Evolutionary conservation across 1,140 invertebrate species (phyloP).

Genomic region (Euglossa dilemma): DNA sequence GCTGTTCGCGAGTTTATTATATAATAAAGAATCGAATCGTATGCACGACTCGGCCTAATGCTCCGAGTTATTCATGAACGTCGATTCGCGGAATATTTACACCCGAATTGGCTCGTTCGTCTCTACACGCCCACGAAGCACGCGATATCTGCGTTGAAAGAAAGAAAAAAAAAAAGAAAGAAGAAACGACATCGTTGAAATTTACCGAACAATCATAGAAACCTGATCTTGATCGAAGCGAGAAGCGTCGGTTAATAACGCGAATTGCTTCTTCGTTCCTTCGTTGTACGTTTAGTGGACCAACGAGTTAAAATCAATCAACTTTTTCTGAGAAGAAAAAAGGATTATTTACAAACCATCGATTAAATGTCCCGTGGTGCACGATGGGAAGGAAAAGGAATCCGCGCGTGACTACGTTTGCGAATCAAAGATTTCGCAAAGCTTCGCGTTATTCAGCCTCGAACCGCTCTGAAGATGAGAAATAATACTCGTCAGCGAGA

Average conservation of each 20-base stretch:
- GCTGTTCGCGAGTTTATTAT: constrained; percentile 7
- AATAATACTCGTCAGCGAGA: too few species aligned
- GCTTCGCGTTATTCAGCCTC: too few species aligned
- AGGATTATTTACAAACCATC: too few species aligned
- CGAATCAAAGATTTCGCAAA: too few species aligned
- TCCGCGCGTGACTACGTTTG: too few species aligned
- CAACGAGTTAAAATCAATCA: too few species aligned
- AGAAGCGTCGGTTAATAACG: neutral
- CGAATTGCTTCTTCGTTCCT: neutral
- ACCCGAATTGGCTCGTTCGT: neutral
- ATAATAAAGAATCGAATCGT: constrained; percentile 20
- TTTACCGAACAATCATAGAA: neutral
- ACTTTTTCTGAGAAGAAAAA: too few species aligned
- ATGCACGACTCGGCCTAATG: neutral
- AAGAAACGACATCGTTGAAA: neutral
- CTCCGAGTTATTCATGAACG: constrained; percentile 11
- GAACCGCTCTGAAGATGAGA: too few species aligned
- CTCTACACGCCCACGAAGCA: neutral
- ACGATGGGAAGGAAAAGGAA: too few species aligned
- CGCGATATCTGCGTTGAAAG: too few species aligned
- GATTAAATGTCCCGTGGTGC: too few species aligned
- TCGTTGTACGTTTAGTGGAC: too few species aligned
- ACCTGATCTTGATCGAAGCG: neutral
- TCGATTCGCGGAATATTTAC: constrained; percentile 27
- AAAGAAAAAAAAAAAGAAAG: neutral